Evolutionary conservation across 2,797 vertebrate genomes (phyloP), one percentile per base, ranked within the genome.

Genomic region (Neosalanx taihuensis): DNA sequence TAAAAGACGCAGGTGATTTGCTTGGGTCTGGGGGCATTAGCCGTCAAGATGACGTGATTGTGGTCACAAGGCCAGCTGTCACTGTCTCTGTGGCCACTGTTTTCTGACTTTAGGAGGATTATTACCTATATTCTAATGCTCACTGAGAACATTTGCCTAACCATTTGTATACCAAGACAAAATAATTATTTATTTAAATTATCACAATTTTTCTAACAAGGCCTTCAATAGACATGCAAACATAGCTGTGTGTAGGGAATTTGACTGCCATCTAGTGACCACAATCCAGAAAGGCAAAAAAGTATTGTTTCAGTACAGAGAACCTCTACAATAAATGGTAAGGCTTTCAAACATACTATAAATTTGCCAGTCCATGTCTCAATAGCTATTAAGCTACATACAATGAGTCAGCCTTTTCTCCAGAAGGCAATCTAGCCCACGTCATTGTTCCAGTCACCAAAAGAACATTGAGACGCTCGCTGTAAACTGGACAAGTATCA

Each of bases 1-100:
- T 76, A 79, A 61, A 20, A 64, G 78, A 68, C 64, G 64, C 62
- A 63, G 65, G 75, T 65, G 65, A 76, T 78, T 79, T 64, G 76
- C 72, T 81, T 70, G 64, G 41, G 31, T 29, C 26, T 30, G 66
- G 60, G 20, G 35, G n/a, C n/a, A 64, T 64, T n/a, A 53, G 51
- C 4, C 15, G 51, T 53, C 51, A 56, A 56, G 18, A 56, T 56
- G 51, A 56, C 51, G 51, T 56, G 51, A 56, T n/a, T 9, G 15
- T 17, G 17, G 51, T 6, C 51, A n/a, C 15, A 56, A 56, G 15
- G 5, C 51, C 51, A 56, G 15, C 17, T n/a, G 51, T 56, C 51
- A 56, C 18, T n/a, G 51, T 53, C 51, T n/a, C 51, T 56, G 15
- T 56, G 10, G 41, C 41, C 41, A 13, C 12, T 9, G 41, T 13